phyloP scores from a whole-genome alignment of 2,113 vertebrate species.

The Megaleporinus macrocephalus region DNA sequence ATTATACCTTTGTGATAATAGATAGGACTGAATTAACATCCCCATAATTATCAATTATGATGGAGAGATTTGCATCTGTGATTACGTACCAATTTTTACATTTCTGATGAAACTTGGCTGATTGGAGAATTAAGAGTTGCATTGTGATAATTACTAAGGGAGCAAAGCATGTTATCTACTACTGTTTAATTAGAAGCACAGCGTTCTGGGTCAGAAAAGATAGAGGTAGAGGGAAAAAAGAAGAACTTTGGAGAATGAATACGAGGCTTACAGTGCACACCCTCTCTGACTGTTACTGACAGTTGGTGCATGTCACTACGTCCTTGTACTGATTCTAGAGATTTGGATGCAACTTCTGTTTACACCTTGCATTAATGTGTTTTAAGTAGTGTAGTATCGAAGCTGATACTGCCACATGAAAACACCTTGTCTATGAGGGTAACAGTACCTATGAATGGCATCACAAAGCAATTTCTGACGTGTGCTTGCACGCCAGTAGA shows the following conservation, averaged over 20 bases:
- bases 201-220: conserved; percentile 13
- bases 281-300: neutral
- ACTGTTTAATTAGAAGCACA: conserved; percentile 42
- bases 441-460: too few relatives aligned
- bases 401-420: too few relatives aligned
- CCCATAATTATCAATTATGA: conserved; percentile 78
- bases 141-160: conserved; percentile 65
- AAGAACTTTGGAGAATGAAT: neutral
- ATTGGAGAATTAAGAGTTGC: conserved; percentile 42
- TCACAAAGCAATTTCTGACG: too few relatives aligned
- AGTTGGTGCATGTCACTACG: neutral
- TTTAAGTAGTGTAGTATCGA: neutral
- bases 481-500: too few relatives aligned
- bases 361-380: too few relatives aligned
- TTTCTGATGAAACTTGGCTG: conserved; percentile 32
- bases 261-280: neutral
- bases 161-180: conserved; percentile 68
- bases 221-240: conserved; percentile 31
- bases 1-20: conserved; percentile 70
- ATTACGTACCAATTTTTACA: conserved; percentile 61
- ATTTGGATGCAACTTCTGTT: neutral
- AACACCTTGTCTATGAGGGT: too few relatives aligned
- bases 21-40: conserved; percentile 70
- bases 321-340: neutral
- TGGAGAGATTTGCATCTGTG: conserved; percentile 64